Evolutionary conservation across 2,113 vertebrate genomes (phyloP).

Genomic region (Antennarius striatus): DNA sequence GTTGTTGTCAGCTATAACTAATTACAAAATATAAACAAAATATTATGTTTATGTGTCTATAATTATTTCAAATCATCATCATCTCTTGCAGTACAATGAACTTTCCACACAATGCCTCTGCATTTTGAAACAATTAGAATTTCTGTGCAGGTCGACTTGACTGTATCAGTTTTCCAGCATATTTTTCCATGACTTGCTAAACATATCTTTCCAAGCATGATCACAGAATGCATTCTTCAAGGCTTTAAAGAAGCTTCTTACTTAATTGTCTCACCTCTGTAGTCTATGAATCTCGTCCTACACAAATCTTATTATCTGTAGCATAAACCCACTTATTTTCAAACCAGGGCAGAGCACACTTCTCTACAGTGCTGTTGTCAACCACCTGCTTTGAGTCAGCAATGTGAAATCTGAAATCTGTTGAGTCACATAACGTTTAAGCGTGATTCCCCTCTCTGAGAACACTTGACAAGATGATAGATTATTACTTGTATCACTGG

Average conservation of each 20-base stretch:
- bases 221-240: too few relatives aligned
- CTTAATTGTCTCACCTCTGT: not conserved
- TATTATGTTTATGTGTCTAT: too few relatives aligned
- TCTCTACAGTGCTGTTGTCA: conserved; percentile 24
- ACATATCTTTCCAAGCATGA: too few relatives aligned
- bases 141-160: not conserved
- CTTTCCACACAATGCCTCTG: not conserved
- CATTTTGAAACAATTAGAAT: not conserved
- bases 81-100: not conserved
- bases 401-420: conserved; percentile 1
- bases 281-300: conserved; percentile 22
- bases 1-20: too few relatives aligned
- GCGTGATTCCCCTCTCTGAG: too few relatives aligned
- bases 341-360: conserved; percentile 14
- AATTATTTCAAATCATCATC: not conserved
- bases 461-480: too few relatives aligned
- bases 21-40: too few relatives aligned
- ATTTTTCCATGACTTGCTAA: too few relatives aligned
- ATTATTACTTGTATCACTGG: too few relatives aligned
- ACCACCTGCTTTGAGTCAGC: conserved; percentile 37
- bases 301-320: conserved; percentile 54
- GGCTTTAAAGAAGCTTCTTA: too few relatives aligned
- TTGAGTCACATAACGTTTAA: conserved; percentile 22
- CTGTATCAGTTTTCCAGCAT: not conserved
- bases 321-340: conserved; percentile 43